Base-by-base conservation (phyloP, 1,140 invertebrate genomes). In the Limonius californicus region DNA sequence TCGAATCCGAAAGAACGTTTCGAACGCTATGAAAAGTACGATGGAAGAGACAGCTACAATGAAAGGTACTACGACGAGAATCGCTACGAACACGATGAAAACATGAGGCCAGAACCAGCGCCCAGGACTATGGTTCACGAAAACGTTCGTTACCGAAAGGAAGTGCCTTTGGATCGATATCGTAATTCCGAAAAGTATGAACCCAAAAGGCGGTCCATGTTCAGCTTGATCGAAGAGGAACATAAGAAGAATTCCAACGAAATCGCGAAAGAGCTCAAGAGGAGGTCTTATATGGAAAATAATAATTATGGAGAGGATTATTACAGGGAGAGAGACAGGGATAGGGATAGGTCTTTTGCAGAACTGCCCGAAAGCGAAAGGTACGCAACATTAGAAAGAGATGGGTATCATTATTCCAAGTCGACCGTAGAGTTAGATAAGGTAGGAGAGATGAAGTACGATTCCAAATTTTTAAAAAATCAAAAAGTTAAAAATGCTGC, bases 251-350 rank as follows among this genome's bases (percentile, higher is more conserved):
- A 71, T 59, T 79, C 76, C 0, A 74, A 73, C 54, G 75, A 78
- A 69, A 74, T 81, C 23, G 79, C 77, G 4, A 76, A 76, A 57
- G 78, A 79, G 61, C 72, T 79, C 54, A 80, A 79, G 63, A 68
- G 78, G 11, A 64, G 76, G 35, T 77, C 76, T 1, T 78, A 77
- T 65, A 67, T 79, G 59, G 76, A 77, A 18, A 56, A 62, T 8
- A 60, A 50, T 12, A 53, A 64, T 12, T 45, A 21, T 2, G 70
- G 66, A 12, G 21, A 59, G 4, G 61, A 61, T 1, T 35, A 43
- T 39, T 65, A 63, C 35, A 55, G 32, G 9, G 42, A 59, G 0
- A 54, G 42, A 12, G 54, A 62, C 8, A 64, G 71, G 16, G 21
- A 64, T 12, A 53, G 42, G 12, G 61, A 61, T 18, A 60, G 67